phyloP scores from a whole-genome alignment of 2,797 vertebrate genomes.

The Synaphobranchus kaupii region DNA sequence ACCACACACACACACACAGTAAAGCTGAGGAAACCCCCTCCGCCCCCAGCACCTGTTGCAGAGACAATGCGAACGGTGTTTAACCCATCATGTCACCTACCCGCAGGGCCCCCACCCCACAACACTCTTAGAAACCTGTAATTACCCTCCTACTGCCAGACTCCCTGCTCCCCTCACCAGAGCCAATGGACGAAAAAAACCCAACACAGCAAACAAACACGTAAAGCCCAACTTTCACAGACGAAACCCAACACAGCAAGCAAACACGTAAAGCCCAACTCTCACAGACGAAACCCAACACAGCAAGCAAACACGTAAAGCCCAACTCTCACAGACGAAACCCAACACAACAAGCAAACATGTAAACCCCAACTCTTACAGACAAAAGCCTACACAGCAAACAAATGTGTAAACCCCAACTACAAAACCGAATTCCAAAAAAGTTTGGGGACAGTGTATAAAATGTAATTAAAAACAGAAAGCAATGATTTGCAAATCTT shows the following conservation, averaged over 20 bases:
- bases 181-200: not conserved
- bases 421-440: too few species aligned
- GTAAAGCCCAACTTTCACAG: not conserved
- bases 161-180: conserved; percentile 8
- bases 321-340: not conserved
- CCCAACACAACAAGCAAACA: not conserved
- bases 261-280: not conserved
- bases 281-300: not conserved
- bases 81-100: not conserved
- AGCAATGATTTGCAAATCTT: too few species aligned
- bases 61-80: conserved; percentile 16
- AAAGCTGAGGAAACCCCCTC: not conserved
- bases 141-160: conserved; percentile 25
- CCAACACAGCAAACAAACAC: not conserved
- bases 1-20: conserved; percentile 15
- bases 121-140: not conserved
- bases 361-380: not conserved
- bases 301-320: not conserved
- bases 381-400: not conserved
- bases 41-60: conserved; percentile 9
- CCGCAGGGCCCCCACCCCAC: not conserved
- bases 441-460: too few species aligned
- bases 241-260: not conserved
- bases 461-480: too few species aligned
- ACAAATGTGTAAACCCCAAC: too few species aligned